Percentiles rank a stretch among this genome's conserved stretches.
Conservation (phyloP, 1,140 invertebrate species). For the Zaprionus gabonicus region DNA sequence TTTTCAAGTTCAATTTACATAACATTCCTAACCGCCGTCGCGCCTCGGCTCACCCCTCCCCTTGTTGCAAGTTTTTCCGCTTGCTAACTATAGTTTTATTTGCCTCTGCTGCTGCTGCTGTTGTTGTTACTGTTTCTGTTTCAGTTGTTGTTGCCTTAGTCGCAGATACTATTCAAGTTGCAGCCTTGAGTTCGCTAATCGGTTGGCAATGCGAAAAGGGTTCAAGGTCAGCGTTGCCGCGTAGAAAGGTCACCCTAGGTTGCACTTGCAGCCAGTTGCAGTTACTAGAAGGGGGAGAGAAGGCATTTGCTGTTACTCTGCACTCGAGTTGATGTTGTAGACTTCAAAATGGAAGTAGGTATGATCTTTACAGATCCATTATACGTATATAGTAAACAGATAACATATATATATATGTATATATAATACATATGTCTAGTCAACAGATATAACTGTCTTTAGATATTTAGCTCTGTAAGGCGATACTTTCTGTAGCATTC, state of each 20-base stretch:
- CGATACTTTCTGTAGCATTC: no score
- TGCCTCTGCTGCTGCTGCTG: neutral
- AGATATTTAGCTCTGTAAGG: no score
- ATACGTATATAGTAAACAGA: no score
- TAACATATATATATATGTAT: no score
- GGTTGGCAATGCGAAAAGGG: slow-evolving; percentile 54
- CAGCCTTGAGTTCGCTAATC: slow-evolving; percentile 72
- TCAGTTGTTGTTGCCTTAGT: slow-evolving; percentile 2
- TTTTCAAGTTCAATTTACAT: slow-evolving; percentile 81
- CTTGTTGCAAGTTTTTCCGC: slow-evolving; percentile 20
- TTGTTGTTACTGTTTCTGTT: neutral
- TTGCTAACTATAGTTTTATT: slow-evolving; percentile 35
- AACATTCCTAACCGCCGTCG: slow-evolving; percentile 70
- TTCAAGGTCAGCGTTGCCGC: slow-evolving; percentile 55
- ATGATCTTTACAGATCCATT: no score
- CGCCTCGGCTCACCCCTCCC: neutral
- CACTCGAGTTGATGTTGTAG: neutral
- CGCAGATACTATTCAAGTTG: slow-evolving; percentile 55
- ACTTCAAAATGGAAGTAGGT: no score
- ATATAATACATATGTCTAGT: no score
- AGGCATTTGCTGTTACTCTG: neutral
- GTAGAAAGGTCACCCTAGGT: slow-evolving; percentile 53
- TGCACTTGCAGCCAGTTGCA: slow-evolving; percentile 5
- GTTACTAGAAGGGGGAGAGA: neutral
- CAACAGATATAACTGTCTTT: no score